Conservation (phyloP, 2,888 invertebrate genomes). For the Drosophila emarginata region DNA sequence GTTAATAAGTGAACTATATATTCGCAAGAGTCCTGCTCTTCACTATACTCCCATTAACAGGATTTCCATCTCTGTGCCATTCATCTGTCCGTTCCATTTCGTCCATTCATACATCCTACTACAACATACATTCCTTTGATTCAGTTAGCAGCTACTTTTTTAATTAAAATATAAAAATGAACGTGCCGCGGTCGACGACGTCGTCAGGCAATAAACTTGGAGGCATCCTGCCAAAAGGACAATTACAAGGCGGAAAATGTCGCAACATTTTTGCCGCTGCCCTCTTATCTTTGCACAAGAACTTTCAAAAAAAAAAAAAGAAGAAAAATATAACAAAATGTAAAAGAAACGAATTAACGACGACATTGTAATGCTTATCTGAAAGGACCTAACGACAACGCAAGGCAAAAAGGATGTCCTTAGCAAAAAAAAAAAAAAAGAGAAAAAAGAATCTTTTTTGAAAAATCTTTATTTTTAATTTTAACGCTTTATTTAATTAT, state of each 20-base stretch:
- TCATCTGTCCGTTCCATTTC: neutral
- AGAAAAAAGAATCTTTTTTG: constrained; percentile 38
- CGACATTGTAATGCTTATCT: constrained; percentile 50
- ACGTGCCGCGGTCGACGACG: constrained; percentile 78
- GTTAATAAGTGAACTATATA: constrained; percentile 36
- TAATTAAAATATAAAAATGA: constrained; percentile 54
- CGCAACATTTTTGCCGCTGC: constrained; percentile 68
- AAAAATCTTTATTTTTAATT: constrained; percentile 76
- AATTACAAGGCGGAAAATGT: constrained; percentile 67
- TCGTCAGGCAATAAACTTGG: constrained; percentile 80
- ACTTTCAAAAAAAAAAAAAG: constrained; percentile 37
- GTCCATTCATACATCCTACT: neutral
- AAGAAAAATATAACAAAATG: constrained; percentile 17
- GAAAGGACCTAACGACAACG: constrained; percentile 33
- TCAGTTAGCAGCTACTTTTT: constrained; percentile 25
- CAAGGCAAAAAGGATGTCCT: constrained; percentile 44
- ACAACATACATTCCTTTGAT: constrained; percentile 1
- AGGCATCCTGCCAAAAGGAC: constrained; percentile 55
- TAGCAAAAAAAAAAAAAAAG: constrained; percentile 11
- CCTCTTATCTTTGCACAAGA: constrained; percentile 40
- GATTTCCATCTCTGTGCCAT: too few species aligned
- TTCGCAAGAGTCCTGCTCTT: constrained; percentile 10
- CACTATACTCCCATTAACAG: neutral
- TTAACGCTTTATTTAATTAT: constrained; percentile 80
- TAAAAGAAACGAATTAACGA: constrained; percentile 45